Evolutionary conservation across 2,113 vertebrate genomes (phyloP).

Genomic region (Anguilla japonica): DNA sequence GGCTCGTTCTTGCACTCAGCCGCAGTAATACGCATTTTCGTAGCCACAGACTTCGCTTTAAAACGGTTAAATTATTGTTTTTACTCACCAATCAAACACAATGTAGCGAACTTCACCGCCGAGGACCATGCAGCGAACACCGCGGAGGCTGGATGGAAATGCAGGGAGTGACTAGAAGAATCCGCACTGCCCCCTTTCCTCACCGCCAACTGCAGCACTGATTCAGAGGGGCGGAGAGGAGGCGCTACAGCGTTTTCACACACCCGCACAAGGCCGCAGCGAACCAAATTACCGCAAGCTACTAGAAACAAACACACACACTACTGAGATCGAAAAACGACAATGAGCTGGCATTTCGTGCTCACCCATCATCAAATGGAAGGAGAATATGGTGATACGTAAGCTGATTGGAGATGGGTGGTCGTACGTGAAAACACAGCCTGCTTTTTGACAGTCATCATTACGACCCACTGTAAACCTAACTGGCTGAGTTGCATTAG

Average conservation of each 20-base stretch:
- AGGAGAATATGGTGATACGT: neutral
- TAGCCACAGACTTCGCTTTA: slow-evolving; percentile 10
- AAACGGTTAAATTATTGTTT: neutral
- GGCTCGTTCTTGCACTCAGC: neutral
- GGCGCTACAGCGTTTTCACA: neutral
- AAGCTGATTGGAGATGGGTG: neutral
- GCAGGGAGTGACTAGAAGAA: slow-evolving; percentile 68
- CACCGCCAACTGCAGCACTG: slow-evolving; percentile 53
- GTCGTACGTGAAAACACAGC: neutral
- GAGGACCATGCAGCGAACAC: slow-evolving; percentile 43
- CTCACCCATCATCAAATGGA: neutral
- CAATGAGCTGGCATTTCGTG: neutral
- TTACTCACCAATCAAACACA: slow-evolving; percentile 47
- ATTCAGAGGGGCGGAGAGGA: slow-evolving; percentile 61
- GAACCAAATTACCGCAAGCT: neutral
- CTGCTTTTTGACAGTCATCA: no score
- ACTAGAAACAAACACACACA: neutral
- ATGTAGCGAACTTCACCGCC: slow-evolving; percentile 42
- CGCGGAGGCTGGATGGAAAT: slow-evolving; percentile 33
- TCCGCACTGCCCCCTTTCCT: slow-evolving; percentile 61
- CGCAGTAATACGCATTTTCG: neutral
- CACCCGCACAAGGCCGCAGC: neutral
- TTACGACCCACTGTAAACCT: no score
- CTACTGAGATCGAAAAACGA: neutral
- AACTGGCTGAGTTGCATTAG: no score